A percentile compares a stretch with the other conserved stretches of the same genome.
Evolutionary conservation across 2,888 invertebrate genomes (phyloP).

Genomic region (Polia nebulosa): DNA sequence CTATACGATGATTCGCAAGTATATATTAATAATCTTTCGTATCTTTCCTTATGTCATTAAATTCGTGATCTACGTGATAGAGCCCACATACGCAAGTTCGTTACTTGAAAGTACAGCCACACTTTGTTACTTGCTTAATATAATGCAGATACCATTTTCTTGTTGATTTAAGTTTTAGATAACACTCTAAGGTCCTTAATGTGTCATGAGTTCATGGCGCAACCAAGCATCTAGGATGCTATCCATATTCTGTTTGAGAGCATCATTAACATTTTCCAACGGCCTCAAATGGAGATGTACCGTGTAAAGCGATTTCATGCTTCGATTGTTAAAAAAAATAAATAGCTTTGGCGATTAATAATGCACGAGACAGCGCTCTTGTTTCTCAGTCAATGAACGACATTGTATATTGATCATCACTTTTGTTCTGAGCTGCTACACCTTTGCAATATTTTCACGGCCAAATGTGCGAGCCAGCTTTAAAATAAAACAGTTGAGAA

Average conservation of each 20-base stretch:
- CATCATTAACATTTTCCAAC: conserved; percentile 26
- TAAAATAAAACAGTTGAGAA: conserved; percentile 89
- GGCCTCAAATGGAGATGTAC: conserved; percentile 43
- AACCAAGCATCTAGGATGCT: background rate
- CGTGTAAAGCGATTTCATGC: conserved; percentile 65
- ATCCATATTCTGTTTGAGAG: background rate
- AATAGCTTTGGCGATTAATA: conserved; percentile 66
- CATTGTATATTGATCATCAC: conserved; percentile 80
- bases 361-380: conserved; percentile 64
- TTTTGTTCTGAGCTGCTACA: conserved; percentile 77
- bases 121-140: conserved; percentile 36
- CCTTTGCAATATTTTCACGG: conserved; percentile 87
- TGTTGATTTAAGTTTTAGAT: conserved; percentile 47
- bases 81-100: conserved; percentile 76
- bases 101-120: conserved; percentile 38
- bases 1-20: conserved; percentile 39
- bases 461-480: conserved; percentile 81
- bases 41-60: conserved; percentile 70
- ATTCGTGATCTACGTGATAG: conserved; percentile 80
- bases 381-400: conserved; percentile 82
- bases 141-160: conserved; percentile 35
- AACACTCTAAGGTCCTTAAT: conserved; percentile 2
- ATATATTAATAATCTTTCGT: conserved; percentile 68
- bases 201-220: conserved; percentile 18
- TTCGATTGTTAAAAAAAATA: conserved; percentile 65